phyloP scores from a whole-genome alignment of 1,140 invertebrate genomes.

The Ceratina calcarata region DNA sequence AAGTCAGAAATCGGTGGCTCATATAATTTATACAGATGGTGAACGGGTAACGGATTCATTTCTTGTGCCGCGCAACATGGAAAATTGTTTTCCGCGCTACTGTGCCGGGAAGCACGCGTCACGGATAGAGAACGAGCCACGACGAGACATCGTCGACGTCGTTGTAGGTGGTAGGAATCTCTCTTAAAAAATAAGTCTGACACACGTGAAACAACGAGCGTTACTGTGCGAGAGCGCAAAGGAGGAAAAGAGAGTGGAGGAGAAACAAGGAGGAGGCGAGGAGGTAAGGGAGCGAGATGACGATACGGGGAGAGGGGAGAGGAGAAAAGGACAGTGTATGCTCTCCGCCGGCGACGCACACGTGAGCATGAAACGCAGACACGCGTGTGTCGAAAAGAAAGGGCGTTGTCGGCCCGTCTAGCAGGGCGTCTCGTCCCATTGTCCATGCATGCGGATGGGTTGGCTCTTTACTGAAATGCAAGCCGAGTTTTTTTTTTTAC shows the following conservation, averaged over 20 bases:
- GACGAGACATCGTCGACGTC: slow-evolving; percentile 38
- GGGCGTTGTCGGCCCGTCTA: slow-evolving; percentile 59
- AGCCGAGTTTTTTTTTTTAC: slow-evolving; percentile 54
- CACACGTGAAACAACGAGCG: slow-evolving; percentile 20
- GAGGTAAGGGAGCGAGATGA: not conserved
- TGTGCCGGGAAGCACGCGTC: slow-evolving; percentile 37
- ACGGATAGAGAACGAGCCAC: slow-evolving; percentile 9
- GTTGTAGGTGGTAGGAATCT: slow-evolving; percentile 6
- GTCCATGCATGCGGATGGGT: slow-evolving; percentile 64
- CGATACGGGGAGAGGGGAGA: not conserved
- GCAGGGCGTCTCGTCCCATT: slow-evolving; percentile 65
- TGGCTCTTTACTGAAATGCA: slow-evolving; percentile 68
- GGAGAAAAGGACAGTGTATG: slow-evolving; percentile 19
- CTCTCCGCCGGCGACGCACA: slow-evolving; percentile 26
- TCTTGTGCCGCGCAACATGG: not conserved
- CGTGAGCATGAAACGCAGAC: slow-evolving; percentile 34
- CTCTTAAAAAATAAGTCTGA: slow-evolving; percentile 49
- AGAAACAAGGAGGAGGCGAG: not conserved
- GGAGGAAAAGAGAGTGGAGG: not conserved
- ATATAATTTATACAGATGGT: slow-evolving; percentile 20
- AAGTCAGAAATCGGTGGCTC: slow-evolving; percentile 39
- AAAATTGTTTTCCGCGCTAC: slow-evolving; percentile 59
- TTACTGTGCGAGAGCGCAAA: not conserved
- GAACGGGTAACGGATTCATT: slow-evolving; percentile 12
- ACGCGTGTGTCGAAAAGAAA: slow-evolving; percentile 59